Evolutionary conservation across 2,797 vertebrate genomes (phyloP).

Genomic region (Neosilurus hyrtlii): DNA sequence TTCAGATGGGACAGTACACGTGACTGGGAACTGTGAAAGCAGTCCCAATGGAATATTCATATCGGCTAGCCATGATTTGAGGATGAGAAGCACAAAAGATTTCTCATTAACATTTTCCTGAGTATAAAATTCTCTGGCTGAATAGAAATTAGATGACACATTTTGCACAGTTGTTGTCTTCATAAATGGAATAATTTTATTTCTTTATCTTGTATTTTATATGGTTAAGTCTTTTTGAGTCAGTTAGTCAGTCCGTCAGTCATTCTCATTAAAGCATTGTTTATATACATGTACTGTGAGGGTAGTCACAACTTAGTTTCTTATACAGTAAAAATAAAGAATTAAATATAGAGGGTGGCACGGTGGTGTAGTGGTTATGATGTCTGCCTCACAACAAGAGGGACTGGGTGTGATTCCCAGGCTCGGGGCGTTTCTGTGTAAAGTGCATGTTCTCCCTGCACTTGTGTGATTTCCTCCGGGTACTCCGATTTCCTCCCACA

Average conservation of each 20-base stretch:
- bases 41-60: background rate
- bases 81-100: background rate
- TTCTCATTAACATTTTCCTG: background rate
- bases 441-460: too few relatives aligned
- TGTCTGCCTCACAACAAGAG: too few relatives aligned
- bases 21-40: background rate
- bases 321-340: background rate
- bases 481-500: too few relatives aligned
- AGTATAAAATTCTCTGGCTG: constrained; percentile 15
- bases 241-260: background rate
- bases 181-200: background rate
- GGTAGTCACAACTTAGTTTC: background rate
- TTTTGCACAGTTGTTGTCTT: background rate
- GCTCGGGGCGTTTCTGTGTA: too few relatives aligned
- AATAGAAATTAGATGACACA: constrained; percentile 3
- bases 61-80: background rate
- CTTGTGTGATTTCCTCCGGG: too few relatives aligned
- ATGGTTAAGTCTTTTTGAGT: background rate
- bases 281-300: background rate
- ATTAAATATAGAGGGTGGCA: too few relatives aligned
- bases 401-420: too few relatives aligned
- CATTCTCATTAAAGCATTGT: background rate
- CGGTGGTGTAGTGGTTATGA: too few relatives aligned
- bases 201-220: background rate
- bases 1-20: background rate